A percentile compares a stretch with the other conserved stretches of the same genome.
phyloP scores from a whole-genome alignment of 1,140 invertebrate genomes.

The Macrotrachela quadricornifera region DNA sequence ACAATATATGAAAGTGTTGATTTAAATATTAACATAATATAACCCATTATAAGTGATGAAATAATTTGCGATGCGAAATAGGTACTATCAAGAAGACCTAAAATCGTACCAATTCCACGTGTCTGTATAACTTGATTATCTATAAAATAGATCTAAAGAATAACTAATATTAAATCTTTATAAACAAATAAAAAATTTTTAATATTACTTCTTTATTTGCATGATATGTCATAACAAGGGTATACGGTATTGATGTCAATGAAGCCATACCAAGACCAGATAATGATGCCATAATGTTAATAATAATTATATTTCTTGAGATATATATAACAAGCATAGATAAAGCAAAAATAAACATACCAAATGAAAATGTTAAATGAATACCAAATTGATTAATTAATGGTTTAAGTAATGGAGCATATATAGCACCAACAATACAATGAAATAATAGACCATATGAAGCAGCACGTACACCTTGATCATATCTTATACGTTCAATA shows the following conservation, averaged over 20 bases:
- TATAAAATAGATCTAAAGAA: not conserved
- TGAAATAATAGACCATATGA: constrained; percentile 34
- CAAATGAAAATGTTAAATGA: constrained; percentile 23
- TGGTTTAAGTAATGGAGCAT: constrained; percentile 29
- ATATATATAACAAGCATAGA: constrained; percentile 30
- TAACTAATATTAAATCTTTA: not conserved
- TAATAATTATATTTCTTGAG: constrained; percentile 19
- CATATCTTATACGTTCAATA: constrained; percentile 20
- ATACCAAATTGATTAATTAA: constrained; percentile 23
- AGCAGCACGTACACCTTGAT: constrained; percentile 34
- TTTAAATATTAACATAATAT: too few species aligned
- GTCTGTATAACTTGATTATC: not conserved
- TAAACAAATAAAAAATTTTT: not conserved
- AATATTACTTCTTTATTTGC: constrained; percentile 25
- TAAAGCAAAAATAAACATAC: constrained; percentile 26
- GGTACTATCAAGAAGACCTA: too few species aligned
- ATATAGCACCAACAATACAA: constrained; percentile 29
- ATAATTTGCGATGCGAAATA: too few species aligned
- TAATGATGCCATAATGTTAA: constrained; percentile 28
- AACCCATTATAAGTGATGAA: too few species aligned
- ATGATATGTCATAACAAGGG: constrained; percentile 31
- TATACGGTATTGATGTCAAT: constrained; percentile 32
- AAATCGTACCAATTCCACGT: too few species aligned
- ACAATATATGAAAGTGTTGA: too few species aligned
- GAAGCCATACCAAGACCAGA: constrained; percentile 33